A percentile compares a stretch with the other conserved stretches of the same genome.
Conservation (phyloP, 2,888 invertebrate species). For the Leistus spinibarbis region DNA sequence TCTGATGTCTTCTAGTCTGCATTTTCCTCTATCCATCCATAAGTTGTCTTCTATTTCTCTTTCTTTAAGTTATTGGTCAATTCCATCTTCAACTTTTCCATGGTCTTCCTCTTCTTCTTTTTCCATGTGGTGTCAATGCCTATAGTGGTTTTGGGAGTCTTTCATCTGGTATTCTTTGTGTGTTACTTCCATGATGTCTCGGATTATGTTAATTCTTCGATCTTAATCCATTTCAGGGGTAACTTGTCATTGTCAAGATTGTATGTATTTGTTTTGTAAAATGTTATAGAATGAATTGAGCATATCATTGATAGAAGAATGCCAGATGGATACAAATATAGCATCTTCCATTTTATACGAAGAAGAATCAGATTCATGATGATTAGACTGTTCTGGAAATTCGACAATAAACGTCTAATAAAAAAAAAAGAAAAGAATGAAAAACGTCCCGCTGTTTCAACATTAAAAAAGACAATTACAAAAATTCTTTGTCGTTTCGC, state of each 20-base stretch:
- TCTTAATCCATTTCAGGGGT: too few species aligned
- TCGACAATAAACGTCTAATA: background rate
- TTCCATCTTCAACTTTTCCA: too few species aligned
- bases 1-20: too few species aligned
- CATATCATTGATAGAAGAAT: constrained; percentile 51
- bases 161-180: too few species aligned
- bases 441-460: background rate
- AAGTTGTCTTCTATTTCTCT: too few species aligned
- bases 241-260: too few species aligned
- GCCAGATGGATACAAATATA: constrained; percentile 43
- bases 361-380: constrained; percentile 25
- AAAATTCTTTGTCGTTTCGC: constrained; percentile 35
- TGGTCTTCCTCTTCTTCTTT: too few species aligned
- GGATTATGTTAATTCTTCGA: too few species aligned
- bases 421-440: background rate
- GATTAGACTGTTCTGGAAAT: background rate
- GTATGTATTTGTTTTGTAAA: constrained; percentile 39
- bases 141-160: too few species aligned
- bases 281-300: constrained; percentile 54
- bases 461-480: background rate
- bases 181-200: too few species aligned
- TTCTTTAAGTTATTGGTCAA: too few species aligned
- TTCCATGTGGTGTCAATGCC: background rate
- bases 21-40: too few species aligned
- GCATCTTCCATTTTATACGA: constrained; percentile 25